Evolutionary conservation across 1,140 invertebrate genomes (phyloP), one percentile per base, ranked within the genome.

Genomic region (Rhagoletis pomonella): DNA sequence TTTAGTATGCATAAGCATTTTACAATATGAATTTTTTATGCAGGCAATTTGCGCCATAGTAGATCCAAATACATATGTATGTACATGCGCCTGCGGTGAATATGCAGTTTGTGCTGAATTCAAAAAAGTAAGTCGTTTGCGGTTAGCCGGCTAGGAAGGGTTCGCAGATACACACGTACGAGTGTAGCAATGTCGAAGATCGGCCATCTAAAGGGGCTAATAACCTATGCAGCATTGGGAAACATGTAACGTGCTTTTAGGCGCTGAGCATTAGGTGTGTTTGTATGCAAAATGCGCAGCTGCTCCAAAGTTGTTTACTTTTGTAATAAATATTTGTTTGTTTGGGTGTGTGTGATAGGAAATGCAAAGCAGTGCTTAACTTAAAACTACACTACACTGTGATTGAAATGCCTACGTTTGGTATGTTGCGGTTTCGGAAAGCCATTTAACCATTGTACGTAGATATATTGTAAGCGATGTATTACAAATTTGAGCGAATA

Each of bases 1-100:
- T 73, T 73, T 73, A 73, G 39, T 73, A 73, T 73, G 67, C 67
- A 73, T 73, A 73, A 73, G 39, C 67, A 73, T 73, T 73, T 73
- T 73, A 47, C 39, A 73, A 73, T 47, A 73, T 73, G 67, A 73
- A 73, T 73, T 73, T 73, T 73, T 73, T 44, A 73, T 73, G 12
- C 14, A 73, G 67, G 19, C 64, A 67, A 67, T 67, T 67, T 67
- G 64, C 39, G 64, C 19, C 19, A 67, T 29, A 67, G 44, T n/a
- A n/a, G n/a, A n/a, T n/a, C n/a, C n/a, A n/a, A n/a, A n/a, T 42
- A 44, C 12, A 47, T 6, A 12, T 42, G 42, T 4, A 47, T 14
- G 44, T 59, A 9, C 60, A 62, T 7, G 50, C 50, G 5, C 0
- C 5, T 62, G 17, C 17, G 17, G 67, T 17, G 17, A 73, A 73